Conservation (phyloP, 2,113 vertebrate genomes). For the Mohoua ochrocephala region DNA sequence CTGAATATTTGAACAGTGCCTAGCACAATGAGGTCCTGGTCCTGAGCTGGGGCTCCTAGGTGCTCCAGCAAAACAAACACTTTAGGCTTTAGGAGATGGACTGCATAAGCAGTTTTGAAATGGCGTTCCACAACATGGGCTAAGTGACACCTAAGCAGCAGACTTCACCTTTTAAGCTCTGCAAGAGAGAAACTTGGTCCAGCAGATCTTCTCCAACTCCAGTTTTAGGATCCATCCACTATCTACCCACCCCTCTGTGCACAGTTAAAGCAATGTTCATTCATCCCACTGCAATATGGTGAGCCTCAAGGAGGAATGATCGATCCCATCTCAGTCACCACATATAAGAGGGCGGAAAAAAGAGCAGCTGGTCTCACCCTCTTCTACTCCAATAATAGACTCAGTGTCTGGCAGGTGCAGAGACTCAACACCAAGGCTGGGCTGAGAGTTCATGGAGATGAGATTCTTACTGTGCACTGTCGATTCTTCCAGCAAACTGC, state of each 20-base stretch:
- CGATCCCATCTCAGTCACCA: constrained; percentile 23
- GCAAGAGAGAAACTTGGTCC: constrained; percentile 47
- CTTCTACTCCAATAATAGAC: constrained; percentile 88
- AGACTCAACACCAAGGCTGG: constrained; percentile 79
- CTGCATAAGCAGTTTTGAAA: constrained; percentile 31
- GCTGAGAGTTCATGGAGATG: constrained; percentile 83
- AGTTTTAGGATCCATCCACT: neutral
- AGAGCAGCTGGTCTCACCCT: constrained; percentile 71
- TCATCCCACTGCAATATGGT: neutral
- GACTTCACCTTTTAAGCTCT: constrained; percentile 13
- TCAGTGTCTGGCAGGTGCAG: constrained; percentile 87
- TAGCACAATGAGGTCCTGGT: constrained; percentile 35
- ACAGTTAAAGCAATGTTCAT: neutral
- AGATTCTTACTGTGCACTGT: constrained; percentile 79
- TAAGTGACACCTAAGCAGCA: constrained; percentile 49
- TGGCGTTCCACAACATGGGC: neutral
- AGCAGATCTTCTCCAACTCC: constrained; percentile 32
- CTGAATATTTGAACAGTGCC: neutral
- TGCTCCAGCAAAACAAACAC: constrained; percentile 27
- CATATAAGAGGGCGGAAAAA: constrained; percentile 64
- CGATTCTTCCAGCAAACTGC: constrained; percentile 90
- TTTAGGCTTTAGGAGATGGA: constrained; percentile 23
- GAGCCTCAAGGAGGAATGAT: neutral
- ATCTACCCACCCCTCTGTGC: neutral
- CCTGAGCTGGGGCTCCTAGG: constrained; percentile 1